Evolutionary conservation across 2,888 invertebrate genomes (phyloP).

Genomic region (Stenichneumon culpator): DNA sequence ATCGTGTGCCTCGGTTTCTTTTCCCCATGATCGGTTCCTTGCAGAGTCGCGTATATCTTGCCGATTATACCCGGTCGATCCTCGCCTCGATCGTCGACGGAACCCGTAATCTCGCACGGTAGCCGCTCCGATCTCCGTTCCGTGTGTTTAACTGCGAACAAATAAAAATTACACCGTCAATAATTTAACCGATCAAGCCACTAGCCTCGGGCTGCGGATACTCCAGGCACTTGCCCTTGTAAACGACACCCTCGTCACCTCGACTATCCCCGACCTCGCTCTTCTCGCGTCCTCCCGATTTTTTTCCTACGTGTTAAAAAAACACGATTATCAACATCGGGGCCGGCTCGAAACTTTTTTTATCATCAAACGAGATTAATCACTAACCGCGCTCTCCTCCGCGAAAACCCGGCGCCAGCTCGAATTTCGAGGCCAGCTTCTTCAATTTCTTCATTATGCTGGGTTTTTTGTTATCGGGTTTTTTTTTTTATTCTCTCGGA

Average conservation of each 20-base stretch:
- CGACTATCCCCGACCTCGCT: slow-evolving; percentile 3
- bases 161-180: slow-evolving; percentile 17
- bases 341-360: neutral
- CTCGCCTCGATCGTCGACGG: slow-evolving; percentile 8
- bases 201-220: neutral
- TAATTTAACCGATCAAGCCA: slow-evolving; percentile 16
- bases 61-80: slow-evolving; percentile 36
- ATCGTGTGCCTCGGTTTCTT: slow-evolving; percentile 28
- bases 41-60: slow-evolving; percentile 49
- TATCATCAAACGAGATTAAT: slow-evolving; percentile 15
- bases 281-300: slow-evolving; percentile 26
- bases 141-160: slow-evolving; percentile 32
- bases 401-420: slow-evolving; percentile 45
- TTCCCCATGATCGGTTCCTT: slow-evolving; percentile 32
- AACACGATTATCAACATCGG: neutral
- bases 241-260: slow-evolving; percentile 6
- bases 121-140: slow-evolving; percentile 1
- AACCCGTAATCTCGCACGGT: slow-evolving; percentile 29
- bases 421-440: slow-evolving; percentile 51
- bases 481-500: neutral
- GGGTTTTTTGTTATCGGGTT: slow-evolving; percentile 21
- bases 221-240: slow-evolving; percentile 47
- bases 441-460: slow-evolving; percentile 64
- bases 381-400: slow-evolving; percentile 43
- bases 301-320: slow-evolving; percentile 38